Percentiles rank a stretch among this genome's conserved stretches.
phyloP scores from a whole-genome alignment of 2,797 vertebrate species.

The Setipinna tenuifilis region DNA sequence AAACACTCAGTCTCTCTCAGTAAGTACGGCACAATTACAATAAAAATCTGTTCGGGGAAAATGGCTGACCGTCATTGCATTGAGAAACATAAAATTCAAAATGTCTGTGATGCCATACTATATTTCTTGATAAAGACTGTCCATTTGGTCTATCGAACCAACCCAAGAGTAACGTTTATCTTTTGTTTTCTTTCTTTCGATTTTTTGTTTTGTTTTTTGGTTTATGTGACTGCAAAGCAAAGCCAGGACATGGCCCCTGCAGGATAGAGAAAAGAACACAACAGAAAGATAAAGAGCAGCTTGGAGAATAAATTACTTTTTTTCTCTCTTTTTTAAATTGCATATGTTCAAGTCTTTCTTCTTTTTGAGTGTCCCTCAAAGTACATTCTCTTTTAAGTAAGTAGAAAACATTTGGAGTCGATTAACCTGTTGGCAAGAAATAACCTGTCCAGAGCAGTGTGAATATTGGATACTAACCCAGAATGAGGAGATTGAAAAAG shows the following conservation, averaged over 20 bases:
- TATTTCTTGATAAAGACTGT: background rate
- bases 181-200: too few relatives aligned
- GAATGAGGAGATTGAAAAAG: background rate
- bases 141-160: conserved; percentile 43
- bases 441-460: background rate
- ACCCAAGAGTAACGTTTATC: conserved; percentile 45
- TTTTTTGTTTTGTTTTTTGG: background rate
- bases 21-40: conserved; percentile 41
- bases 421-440: background rate
- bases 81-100: conserved; percentile 25
- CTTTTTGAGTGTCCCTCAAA: conserved; percentile 76
- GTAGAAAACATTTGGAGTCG: conserved; percentile 48
- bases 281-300: conserved; percentile 68
- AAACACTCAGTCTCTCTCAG: conserved; percentile 49
- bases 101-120: conserved; percentile 26
- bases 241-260: conserved; percentile 56
- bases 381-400: conserved; percentile 77
- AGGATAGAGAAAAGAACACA: conserved; percentile 55
- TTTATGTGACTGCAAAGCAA: conserved; percentile 33
- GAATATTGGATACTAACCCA: background rate
- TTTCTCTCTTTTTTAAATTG: conserved; percentile 66
- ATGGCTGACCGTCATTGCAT: conserved; percentile 34
- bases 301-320: conserved; percentile 75
- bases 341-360: conserved; percentile 71
- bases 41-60: conserved; percentile 40